Base-by-base conservation (phyloP, 2,797 vertebrate species). In the Gastrophryne carolinensis region DNA sequence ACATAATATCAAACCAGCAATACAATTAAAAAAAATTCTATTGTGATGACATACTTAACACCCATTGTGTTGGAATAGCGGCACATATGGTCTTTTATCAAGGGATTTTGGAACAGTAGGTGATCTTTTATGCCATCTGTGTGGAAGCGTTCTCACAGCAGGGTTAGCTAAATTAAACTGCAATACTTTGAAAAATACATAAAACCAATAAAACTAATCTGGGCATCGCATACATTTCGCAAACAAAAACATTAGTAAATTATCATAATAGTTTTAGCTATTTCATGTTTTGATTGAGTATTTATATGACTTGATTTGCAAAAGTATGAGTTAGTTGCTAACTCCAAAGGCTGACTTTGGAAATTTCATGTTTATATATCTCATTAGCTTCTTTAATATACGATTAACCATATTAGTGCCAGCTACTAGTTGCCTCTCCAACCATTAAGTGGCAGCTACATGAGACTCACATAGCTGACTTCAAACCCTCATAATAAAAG, bases 81-180 rank as follows among this genome's bases (percentile, higher is more conserved):
- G 82, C 87, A 86, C 88, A 90, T 91, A 89, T 90, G 88, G 88
- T 82, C 86, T 86, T 88, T 86, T 88, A 86, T 83, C 65, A 81
- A 83, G 86, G 84, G n/a, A 56, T 81, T 81, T 82, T 57, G 79
- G 83, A 86, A 82, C 88, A 79, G 85, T 84, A 86, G 89, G 86
- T 85, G 84, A 89, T 88, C 78, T 89, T 79, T 58, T 80, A 75
- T 82, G 82, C 88, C 89, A 88, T 92, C 91, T 91, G 90, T 80
- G 82, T 84, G 78, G 52, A 53, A 44, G 71, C 84, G 83, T 72
- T 78, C 68, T 78, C 68, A 72, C 75, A 78, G 75, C 68, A 60
- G 75, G 67, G 68, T 65, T 72, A 60, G 68, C 60, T 78, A 78
- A 78, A 78, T 78, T 72, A 72, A 78, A 72, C 68, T 53, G 32